Evolutionary conservation across 2,797 vertebrate species (phyloP).

Genomic region (Molossus alvarezi): DNA sequence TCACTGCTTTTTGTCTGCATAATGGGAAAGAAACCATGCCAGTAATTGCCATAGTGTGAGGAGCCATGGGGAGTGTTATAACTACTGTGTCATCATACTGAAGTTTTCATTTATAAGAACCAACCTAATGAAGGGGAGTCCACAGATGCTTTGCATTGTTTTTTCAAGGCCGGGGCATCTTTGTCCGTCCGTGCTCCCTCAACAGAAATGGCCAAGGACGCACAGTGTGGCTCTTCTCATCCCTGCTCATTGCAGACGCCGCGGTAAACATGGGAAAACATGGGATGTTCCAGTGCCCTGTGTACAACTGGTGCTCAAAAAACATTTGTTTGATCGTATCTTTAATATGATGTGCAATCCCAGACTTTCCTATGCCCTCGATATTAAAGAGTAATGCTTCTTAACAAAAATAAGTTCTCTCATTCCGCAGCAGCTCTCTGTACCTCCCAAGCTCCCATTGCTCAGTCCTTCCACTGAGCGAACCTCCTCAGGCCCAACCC

Average conservation of each 20-base stretch:
- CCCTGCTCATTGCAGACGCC: not conserved
- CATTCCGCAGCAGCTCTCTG: not conserved
- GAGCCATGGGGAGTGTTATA: constrained; percentile 77
- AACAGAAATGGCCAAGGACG: not conserved
- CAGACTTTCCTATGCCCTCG: constrained; percentile 5
- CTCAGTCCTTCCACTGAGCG: not conserved
- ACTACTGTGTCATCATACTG: constrained; percentile 66
- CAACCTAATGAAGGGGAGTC: constrained; percentile 65
- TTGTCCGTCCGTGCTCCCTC: not conserved
- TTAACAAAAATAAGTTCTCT: constrained; percentile 33
- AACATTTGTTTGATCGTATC: not conserved
- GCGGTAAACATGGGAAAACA: not conserved
- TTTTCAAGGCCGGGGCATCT: not conserved
- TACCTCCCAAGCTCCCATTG: not conserved
- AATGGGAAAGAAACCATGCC: constrained; percentile 76
- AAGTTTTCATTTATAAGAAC: constrained; percentile 75
- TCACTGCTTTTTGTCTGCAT: constrained; percentile 70
- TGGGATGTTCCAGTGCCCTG: not conserved
- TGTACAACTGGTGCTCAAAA: not conserved
- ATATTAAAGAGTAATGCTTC: not conserved
- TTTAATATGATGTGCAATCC: not conserved
- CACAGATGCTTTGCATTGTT: not conserved
- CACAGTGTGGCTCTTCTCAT: not conserved
- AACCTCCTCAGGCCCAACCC: not conserved
- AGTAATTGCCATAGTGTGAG: constrained; percentile 77